A percentile compares a stretch with the other conserved stretches of the same genome.
Conservation (phyloP, 1,140 invertebrate species). For the Magallana ariakensis region DNA sequence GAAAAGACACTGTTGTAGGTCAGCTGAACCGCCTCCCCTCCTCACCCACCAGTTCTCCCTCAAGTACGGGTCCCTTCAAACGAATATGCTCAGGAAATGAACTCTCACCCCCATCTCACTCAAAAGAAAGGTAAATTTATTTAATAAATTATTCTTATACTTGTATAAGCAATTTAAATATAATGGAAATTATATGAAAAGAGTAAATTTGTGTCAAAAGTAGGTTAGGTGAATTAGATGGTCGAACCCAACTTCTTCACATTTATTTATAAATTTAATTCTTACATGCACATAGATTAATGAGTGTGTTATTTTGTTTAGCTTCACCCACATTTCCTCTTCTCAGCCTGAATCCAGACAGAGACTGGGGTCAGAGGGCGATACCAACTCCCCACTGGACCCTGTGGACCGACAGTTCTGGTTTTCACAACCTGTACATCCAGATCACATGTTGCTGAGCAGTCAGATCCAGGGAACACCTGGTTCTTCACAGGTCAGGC, state of each 20-base stretch:
- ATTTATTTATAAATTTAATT: too few relatives aligned
- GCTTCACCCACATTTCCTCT: constrained; percentile 55
- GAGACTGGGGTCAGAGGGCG: constrained; percentile 28
- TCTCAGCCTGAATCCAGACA: constrained; percentile 79
- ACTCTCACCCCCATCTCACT: constrained; percentile 63
- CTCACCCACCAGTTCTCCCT: constrained; percentile 67
- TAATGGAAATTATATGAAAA: too few relatives aligned
- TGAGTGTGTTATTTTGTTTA: background rate
- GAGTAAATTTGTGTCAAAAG: too few relatives aligned
- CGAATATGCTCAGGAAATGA: constrained; percentile 75
- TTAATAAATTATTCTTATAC: background rate
- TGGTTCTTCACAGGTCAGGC: constrained; percentile 75
- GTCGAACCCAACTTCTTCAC: too few relatives aligned
- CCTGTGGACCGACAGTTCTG: constrained; percentile 79
- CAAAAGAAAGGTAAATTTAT: constrained; percentile 50
- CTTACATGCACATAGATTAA: too few relatives aligned
- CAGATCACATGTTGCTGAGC: constrained; percentile 90
- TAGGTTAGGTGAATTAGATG: background rate
- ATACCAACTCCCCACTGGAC: constrained; percentile 37
- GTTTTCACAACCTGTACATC: constrained; percentile 92
- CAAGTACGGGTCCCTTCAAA: constrained; percentile 75
- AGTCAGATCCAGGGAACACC: constrained; percentile 86
- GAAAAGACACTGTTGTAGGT: constrained; percentile 43
- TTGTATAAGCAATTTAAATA: too few relatives aligned
- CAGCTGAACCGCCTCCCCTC: constrained; percentile 52